phyloP scores from a whole-genome alignment of 1,140 invertebrate genomes.

The Metopolophium dirhodum region DNA sequence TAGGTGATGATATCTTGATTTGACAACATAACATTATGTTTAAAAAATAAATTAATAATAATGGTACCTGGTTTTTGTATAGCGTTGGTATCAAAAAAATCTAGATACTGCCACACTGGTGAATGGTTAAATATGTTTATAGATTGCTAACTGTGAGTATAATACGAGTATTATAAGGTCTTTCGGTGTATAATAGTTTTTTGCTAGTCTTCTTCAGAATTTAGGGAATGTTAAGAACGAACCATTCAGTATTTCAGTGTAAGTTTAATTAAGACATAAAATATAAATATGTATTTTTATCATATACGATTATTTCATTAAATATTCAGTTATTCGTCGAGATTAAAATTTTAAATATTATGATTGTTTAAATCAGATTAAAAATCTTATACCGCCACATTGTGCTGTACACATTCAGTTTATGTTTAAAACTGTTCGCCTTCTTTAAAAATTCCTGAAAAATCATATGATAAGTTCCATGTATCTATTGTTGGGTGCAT shows the following conservation, averaged over 20 bases:
- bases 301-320: neutral
- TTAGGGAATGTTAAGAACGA: neutral
- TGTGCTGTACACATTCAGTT: neutral
- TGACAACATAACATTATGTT: neutral
- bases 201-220: neutral
- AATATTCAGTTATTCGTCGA: neutral
- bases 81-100: neutral
- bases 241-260: no score
- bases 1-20: neutral
- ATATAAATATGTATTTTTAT: conserved; percentile 9
- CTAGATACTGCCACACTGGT: neutral
- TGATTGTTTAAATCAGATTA: neutral
- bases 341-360: neutral
- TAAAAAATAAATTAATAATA: neutral
- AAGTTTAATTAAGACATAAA: neutral
- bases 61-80: neutral
- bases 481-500: neutral
- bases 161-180: neutral
- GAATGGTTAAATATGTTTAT: neutral
- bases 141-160: neutral
- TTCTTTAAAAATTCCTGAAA: neutral
- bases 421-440: neutral
- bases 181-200: neutral
- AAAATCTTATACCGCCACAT: neutral
- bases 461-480: neutral